These are phyloP conservation scores for Raja brachyura DNA, from an alignment of 2,113 vertebrate genomes.

Conservation along the genomic window DNA sequence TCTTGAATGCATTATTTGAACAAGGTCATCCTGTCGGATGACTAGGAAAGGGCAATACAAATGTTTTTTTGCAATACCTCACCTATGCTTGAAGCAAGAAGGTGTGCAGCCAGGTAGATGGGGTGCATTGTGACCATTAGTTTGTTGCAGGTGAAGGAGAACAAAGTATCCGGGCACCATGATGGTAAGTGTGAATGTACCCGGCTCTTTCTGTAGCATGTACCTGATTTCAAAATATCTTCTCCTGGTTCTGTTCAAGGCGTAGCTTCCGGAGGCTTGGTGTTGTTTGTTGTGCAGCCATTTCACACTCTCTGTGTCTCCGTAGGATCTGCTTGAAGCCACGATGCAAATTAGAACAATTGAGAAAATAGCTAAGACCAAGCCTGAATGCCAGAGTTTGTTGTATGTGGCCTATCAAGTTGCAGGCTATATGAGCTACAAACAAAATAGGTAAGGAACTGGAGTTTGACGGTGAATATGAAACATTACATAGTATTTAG, in stretches of 20 bases:
- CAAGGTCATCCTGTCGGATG: background rate
- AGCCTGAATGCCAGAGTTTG: background rate
- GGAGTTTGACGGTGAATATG: background rate
- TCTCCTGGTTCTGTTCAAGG: background rate
- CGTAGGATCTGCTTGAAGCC: constrained; percentile 9
- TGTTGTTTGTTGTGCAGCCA: background rate
- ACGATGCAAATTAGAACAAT: background rate
- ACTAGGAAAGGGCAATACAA: background rate
- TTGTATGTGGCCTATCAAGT: background rate
- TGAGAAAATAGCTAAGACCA: background rate
- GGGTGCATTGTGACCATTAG: background rate
- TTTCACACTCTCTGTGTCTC: background rate
- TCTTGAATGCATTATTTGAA: background rate
- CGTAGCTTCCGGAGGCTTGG: background rate
- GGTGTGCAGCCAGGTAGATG: background rate
- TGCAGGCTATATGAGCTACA: background rate
- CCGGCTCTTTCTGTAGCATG: background rate
- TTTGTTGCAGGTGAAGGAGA: background rate
- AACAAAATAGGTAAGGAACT: constrained; percentile 28
- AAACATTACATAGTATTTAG: background rate
- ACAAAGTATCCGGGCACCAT: background rate
- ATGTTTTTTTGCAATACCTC: background rate
- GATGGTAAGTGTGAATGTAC: background rate
- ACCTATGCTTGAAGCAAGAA: background rate
- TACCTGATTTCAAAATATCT: background rate